phyloP scores from a whole-genome alignment of 1,140 invertebrate species.

The Leptoteleia sp. region DNA sequence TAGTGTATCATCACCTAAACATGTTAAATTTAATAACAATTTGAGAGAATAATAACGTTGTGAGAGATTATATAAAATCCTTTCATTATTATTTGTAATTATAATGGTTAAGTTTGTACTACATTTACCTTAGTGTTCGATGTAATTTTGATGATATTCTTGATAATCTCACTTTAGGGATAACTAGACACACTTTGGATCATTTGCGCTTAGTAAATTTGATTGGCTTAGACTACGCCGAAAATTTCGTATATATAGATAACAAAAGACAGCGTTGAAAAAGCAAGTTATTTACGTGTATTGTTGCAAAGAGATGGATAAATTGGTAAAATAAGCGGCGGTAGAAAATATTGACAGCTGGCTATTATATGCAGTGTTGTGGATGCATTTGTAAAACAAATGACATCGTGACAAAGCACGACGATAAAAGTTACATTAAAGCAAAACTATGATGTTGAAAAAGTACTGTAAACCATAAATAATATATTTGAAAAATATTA shows the following conservation, averaged over 20 bases:
- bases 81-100: too few relatives aligned
- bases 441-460: conserved; percentile 45
- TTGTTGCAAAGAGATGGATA: conserved; percentile 19
- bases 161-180: not conserved
- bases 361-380: conserved; percentile 35
- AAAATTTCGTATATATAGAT: conserved; percentile 19
- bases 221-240: not conserved
- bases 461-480: conserved; percentile 49
- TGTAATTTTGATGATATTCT: conserved; percentile 15
- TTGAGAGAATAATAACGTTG: too few relatives aligned
- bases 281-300: conserved; percentile 24
- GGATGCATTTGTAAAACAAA: conserved; percentile 42
- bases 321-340: conserved; percentile 46
- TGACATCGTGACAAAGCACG: conserved; percentile 55
- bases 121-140: too few relatives aligned
- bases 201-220: not conserved
- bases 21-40: too few relatives aligned
- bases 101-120: too few relatives aligned
- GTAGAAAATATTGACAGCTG: conserved; percentile 54
- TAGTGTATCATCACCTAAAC: too few relatives aligned
- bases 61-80: too few relatives aligned
- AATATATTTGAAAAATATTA: too few relatives aligned
- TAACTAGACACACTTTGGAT: not conserved
- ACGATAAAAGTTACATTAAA: conserved; percentile 58
- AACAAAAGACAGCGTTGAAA: conserved; percentile 44